Base-by-base conservation (phyloP, 1,140 invertebrate species). In the Zaprionus taronus region DNA sequence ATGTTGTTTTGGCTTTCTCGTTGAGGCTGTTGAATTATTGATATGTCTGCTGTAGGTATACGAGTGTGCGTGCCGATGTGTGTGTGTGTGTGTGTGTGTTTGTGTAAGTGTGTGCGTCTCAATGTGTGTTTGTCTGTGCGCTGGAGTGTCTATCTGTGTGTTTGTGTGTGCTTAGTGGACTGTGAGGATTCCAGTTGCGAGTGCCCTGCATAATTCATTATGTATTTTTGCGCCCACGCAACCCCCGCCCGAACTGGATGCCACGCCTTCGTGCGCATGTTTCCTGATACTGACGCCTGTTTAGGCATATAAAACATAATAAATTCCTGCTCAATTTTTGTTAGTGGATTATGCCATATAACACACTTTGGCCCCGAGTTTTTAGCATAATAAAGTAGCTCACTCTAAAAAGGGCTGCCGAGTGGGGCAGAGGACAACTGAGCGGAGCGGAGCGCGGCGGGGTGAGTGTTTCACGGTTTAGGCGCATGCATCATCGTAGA, bases 261-360 rank as follows among this genome's bases (percentile, higher is more conserved):
- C 34, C 36, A 11, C 51, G 41, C 17, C 24, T 44, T 14, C 15
- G 14, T 47, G 24, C 64, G 24, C 26, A 56, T 77, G 28, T 69
- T 62, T 57, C 28, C 53, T 62, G 55, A 66, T 69, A 58, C 72
- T 70, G 66, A 72, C 62, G 64, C 66, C 71, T 77, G 80, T 80
- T 77, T 89, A 83, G 83, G 83, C 83, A 80, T 73, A 80, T 80
- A 89, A 83, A 87, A 86, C 84, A 89, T 89, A 90, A 89, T 89
- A 89, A 89, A 90, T 89, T 89, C 81, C 75, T 81, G 81, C 84
- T 85, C 84, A 89, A 89, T 89, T 89, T 89, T 85, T 86, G 85
- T 90, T 89, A 89, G 84, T 90, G 85, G 84, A 89, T 89, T 89
- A 89, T 90, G 81, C 84, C 81, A 87, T 87, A 87, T 89, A 89